Evolutionary conservation across 2,888 invertebrate genomes (phyloP).

Genomic region (Caenorhabditis afra): DNA sequence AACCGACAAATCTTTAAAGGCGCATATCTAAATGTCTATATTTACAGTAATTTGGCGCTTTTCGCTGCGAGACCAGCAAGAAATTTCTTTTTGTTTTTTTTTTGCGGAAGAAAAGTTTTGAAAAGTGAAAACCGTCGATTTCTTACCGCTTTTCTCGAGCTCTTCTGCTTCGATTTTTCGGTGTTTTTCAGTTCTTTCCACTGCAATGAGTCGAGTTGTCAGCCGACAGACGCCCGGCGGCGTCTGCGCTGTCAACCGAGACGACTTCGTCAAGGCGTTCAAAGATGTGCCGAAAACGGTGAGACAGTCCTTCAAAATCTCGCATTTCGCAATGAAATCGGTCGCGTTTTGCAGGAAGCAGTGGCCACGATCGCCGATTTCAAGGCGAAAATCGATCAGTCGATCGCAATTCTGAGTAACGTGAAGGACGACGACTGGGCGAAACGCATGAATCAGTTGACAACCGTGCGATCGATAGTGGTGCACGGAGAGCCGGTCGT

Average conservation of each 20-base stretch:
- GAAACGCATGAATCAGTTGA: slow-evolving; percentile 45
- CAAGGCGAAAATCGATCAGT: slow-evolving; percentile 16
- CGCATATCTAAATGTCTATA: no score
- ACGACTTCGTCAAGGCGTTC: slow-evolving; percentile 43
- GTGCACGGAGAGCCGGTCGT: slow-evolving; percentile 36
- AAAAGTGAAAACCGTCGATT: no score
- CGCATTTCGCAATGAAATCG: neutral
- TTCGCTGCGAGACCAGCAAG: no score
- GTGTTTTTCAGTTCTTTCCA: no score
- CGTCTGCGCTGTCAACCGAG: slow-evolving; percentile 25
- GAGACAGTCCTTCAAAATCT: neutral
- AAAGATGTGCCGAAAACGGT: slow-evolving; percentile 38
- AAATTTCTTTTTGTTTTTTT: no score
- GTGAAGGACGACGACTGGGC: slow-evolving; percentile 43
- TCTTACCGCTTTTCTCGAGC: no score
- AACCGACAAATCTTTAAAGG: no score
- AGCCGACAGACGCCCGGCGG: slow-evolving; percentile 28
- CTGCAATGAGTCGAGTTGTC: slow-evolving; percentile 36
- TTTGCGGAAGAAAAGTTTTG: no score
- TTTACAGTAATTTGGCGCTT: no score
- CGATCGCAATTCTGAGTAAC: slow-evolving; percentile 27
- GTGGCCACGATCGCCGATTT: slow-evolving; percentile 15
- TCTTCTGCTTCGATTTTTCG: no score
- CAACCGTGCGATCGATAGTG: slow-evolving; percentile 32
- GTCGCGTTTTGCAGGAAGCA: slow-evolving; percentile 3